Evolutionary conservation across 2,797 vertebrate genomes (phyloP).

Genomic region (Oryzias sinensis): DNA sequence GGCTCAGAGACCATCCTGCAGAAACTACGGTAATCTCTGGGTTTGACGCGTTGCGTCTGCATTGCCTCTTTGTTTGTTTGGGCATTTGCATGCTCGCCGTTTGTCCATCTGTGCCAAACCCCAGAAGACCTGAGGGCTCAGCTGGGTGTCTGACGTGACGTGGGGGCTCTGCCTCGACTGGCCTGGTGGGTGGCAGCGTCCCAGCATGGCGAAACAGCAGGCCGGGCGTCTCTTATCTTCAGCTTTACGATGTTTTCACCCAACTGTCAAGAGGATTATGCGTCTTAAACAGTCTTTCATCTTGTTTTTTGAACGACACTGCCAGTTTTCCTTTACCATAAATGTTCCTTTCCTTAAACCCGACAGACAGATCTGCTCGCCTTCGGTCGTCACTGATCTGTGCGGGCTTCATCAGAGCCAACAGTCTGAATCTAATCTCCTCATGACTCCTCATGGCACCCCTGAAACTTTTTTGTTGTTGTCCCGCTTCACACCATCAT

Average conservation of each 20-base stretch:
- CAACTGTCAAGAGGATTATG: conserved; percentile 35
- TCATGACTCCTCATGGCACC: conserved; percentile 37
- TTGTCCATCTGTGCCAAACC: conserved; percentile 50
- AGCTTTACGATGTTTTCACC: conserved; percentile 26
- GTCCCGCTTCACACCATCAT: background rate
- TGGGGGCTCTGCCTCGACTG: conserved; percentile 53
- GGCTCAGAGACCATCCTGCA: background rate
- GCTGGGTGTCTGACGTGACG: conserved; percentile 56
- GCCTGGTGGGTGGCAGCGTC: conserved; percentile 48
- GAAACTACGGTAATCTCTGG: conserved; percentile 25
- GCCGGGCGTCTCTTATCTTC: conserved; percentile 23
- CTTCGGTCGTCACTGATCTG: conserved; percentile 48
- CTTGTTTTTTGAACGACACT: background rate
- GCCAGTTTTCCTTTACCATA: background rate
- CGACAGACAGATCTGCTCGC: too few species aligned
- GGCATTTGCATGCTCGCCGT: conserved; percentile 33
- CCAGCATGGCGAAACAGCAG: conserved; percentile 50
- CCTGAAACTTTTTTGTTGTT: background rate
- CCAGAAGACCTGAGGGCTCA: conserved; percentile 51
- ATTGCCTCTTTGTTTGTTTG: conserved; percentile 4
- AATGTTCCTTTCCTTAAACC: too few species aligned
- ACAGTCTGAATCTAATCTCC: conserved; percentile 62
- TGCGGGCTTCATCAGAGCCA: conserved; percentile 58
- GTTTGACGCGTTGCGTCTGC: background rate
- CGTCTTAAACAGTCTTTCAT: conserved; percentile 13